Evolutionary conservation across 2,888 invertebrate species (phyloP).

Genomic region (Drosophila kanekoi): DNA sequence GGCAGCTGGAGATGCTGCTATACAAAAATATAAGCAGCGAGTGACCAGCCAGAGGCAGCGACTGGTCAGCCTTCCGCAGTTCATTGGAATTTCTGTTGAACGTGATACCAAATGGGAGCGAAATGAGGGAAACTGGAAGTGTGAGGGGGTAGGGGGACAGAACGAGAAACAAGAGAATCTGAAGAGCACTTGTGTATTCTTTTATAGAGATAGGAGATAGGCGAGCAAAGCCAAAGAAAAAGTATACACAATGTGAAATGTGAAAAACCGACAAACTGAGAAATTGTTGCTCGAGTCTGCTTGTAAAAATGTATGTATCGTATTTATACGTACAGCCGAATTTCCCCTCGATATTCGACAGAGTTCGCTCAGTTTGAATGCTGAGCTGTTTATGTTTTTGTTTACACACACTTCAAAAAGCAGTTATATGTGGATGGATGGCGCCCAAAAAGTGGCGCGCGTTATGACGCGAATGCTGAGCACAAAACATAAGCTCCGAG

Average conservation of each 20-base stretch:
- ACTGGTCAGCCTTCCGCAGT: slow-evolving; percentile 53
- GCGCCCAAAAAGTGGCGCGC: slow-evolving; percentile 69
- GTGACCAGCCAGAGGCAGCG: slow-evolving; percentile 28
- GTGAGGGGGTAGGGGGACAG: slow-evolving; percentile 2
- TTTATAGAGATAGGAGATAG: slow-evolving; percentile 2
- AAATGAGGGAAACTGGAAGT: slow-evolving; percentile 39
- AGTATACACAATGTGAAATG: slow-evolving; percentile 8
- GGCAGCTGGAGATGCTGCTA: background rate
- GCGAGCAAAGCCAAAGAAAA: slow-evolving; percentile 3
- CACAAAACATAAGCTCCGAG: slow-evolving; percentile 58
- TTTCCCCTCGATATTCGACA: slow-evolving; percentile 20
- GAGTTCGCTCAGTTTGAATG: slow-evolving; percentile 7
- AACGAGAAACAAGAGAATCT: slow-evolving; percentile 33
- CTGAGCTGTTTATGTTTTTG: slow-evolving; percentile 39
- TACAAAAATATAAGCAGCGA: slow-evolving; percentile 28
- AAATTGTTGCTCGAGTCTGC: slow-evolving; percentile 1
- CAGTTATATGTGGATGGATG: slow-evolving; percentile 47
- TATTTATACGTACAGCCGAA: background rate
- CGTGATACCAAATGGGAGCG: slow-evolving; percentile 46
- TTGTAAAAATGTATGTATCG: background rate
- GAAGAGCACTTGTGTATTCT: slow-evolving; percentile 23
- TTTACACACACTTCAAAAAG: slow-evolving; percentile 11
- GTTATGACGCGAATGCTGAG: slow-evolving; percentile 63
- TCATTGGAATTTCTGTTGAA: slow-evolving; percentile 58
- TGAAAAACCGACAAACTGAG: slow-evolving; percentile 3